Percentiles rank a stretch among this genome's conserved stretches.
phyloP scores from a whole-genome alignment of 2,797 vertebrate species.

The Centropyge bicolor region DNA sequence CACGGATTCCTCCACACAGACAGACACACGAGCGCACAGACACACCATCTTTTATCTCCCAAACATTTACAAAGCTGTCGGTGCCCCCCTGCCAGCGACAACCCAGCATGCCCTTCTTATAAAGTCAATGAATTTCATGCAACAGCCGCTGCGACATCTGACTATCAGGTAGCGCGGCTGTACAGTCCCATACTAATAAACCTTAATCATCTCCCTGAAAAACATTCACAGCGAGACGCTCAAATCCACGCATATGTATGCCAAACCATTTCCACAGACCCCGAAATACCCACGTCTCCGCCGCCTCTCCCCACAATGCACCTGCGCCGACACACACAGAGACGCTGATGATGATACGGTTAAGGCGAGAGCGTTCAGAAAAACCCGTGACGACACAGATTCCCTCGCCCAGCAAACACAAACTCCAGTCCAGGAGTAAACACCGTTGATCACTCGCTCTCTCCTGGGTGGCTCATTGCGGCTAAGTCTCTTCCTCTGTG shows the following conservation, averaged over 20 bases:
- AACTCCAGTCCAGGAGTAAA: constrained; percentile 48
- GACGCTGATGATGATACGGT: background rate
- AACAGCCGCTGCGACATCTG: constrained; percentile 71
- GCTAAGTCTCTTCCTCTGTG: constrained; percentile 68
- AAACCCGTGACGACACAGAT: constrained; percentile 13
- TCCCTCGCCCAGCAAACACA: constrained; percentile 8
- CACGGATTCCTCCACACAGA: constrained; percentile 46
- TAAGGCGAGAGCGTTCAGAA: constrained; percentile 4
- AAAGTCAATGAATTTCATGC: constrained; percentile 79
- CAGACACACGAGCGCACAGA: constrained; percentile 33
- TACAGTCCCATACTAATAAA: constrained; percentile 69
- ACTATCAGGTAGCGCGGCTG: constrained; percentile 62
- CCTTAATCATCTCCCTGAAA: constrained; percentile 68
- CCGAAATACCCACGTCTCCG: constrained; percentile 22
- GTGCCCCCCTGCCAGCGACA: constrained; percentile 62
- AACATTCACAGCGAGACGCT: constrained; percentile 63
- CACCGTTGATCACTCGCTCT: constrained; percentile 44
- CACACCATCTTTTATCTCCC: constrained; percentile 68
- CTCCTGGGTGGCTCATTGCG: constrained; percentile 56
- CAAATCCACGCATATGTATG: constrained; percentile 38
- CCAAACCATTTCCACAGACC: constrained; percentile 51
- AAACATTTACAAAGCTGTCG: constrained; percentile 72
- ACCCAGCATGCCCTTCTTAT: constrained; percentile 72
- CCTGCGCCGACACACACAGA: constrained; percentile 38
- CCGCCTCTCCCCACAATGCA: constrained; percentile 30